Evolutionary conservation across 2,888 invertebrate genomes (phyloP).

Genomic region (Altica lythri): DNA sequence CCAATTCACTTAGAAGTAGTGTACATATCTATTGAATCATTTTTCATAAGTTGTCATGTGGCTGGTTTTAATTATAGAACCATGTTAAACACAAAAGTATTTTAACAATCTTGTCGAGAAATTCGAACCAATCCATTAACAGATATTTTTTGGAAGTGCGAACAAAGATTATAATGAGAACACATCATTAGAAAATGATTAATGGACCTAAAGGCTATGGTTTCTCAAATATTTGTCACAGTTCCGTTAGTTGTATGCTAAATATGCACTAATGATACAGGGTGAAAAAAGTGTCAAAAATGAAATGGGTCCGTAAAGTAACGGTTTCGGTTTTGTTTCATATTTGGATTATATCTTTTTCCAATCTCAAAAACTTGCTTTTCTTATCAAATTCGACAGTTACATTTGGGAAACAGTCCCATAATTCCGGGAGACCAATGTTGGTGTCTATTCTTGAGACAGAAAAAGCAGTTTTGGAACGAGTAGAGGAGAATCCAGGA

Average conservation of each 20-base stretch:
- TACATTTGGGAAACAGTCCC: no score
- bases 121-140: slow-evolving; percentile 25
- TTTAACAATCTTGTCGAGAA: slow-evolving; percentile 22
- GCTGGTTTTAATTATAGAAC: slow-evolving; percentile 24
- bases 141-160: slow-evolving; percentile 27
- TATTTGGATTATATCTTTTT: no score
- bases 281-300: no score
- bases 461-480: no score
- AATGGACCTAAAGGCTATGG: slow-evolving; percentile 11
- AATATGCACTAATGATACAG: slow-evolving; percentile 6
- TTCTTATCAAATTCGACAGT: no score
- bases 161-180: slow-evolving; percentile 30
- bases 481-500: no score
- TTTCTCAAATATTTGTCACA: slow-evolving; percentile 17
- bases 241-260: slow-evolving; percentile 4
- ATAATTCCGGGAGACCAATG: no score
- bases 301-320: no score
- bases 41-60: slow-evolving; percentile 9
- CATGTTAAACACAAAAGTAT: slow-evolving; percentile 20
- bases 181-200: slow-evolving; percentile 26
- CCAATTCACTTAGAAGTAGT: slow-evolving; percentile 3
- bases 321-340: no score
- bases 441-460: no score
- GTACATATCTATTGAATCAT: no score
- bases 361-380: neutral